phyloP scores from a whole-genome alignment of 2,888 invertebrate species.

The Danaus chrysippus region DNA sequence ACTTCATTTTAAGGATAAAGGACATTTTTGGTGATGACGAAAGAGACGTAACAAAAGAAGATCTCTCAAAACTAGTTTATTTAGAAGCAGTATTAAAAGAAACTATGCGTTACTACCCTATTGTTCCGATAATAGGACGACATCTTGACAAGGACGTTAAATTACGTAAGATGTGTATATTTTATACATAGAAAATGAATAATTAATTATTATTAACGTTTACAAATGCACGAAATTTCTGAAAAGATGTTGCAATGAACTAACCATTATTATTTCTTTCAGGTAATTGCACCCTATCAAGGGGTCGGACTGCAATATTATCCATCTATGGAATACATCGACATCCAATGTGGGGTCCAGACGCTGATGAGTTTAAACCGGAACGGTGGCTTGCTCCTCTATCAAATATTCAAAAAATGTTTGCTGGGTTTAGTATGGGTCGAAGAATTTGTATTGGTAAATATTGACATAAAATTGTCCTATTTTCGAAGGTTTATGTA shows the following conservation, averaged over 20 bases:
- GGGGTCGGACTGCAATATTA: conserved; percentile 39
- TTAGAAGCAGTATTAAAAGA: conserved; percentile 61
- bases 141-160: conserved; percentile 49
- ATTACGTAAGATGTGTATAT: conserved; percentile 44
- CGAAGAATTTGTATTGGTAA: conserved; percentile 43
- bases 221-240: too few relatives aligned
- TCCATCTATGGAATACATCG: conserved; percentile 41
- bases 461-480: not conserved
- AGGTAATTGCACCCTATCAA: conserved; percentile 42
- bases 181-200: too few relatives aligned
- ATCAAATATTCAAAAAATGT: conserved; percentile 36
- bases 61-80: conserved; percentile 50
- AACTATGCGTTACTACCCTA: conserved; percentile 52
- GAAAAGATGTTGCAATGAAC: too few relatives aligned
- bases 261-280: conserved; percentile 5
- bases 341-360: conserved; percentile 46
- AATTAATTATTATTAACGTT: too few relatives aligned
- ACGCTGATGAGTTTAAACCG: conserved; percentile 42
- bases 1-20: conserved; percentile 37
- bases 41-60: conserved; percentile 50
- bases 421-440: conserved; percentile 41
- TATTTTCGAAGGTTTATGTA: not conserved
- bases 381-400: conserved; percentile 46
- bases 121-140: conserved; percentile 50
- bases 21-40: conserved; percentile 48